A percentile compares a stretch with the other conserved stretches of the same genome.
phyloP scores from a whole-genome alignment of 2,797 vertebrate genomes.

The Gallinago nigripennis region DNA sequence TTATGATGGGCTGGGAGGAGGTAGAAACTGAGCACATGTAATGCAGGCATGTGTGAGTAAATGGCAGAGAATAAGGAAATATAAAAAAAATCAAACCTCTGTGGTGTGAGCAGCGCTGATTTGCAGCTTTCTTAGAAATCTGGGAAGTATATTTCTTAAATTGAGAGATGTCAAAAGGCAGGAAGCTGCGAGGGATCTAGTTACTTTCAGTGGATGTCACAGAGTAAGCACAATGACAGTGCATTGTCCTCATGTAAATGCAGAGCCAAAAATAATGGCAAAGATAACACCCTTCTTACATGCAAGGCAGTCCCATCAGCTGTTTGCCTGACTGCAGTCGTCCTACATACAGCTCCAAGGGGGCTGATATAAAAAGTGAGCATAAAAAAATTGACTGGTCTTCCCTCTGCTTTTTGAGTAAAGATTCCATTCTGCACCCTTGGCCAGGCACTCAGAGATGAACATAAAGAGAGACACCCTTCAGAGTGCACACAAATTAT shows the following conservation, averaged over 20 bases:
- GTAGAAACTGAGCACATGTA: not conserved
- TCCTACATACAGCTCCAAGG: not conserved
- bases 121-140: not conserved
- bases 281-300: not conserved
- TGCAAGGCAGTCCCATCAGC: not conserved
- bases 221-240: not conserved
- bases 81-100: not conserved
- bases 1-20: not conserved
- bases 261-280: not conserved
- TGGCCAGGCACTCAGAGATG: not conserved
- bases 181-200: not conserved
- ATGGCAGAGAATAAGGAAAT: not conserved
- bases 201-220: not conserved
- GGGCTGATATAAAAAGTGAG: not conserved
- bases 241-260: not conserved
- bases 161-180: not conserved
- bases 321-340: fast-evolving
- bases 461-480: not conserved
- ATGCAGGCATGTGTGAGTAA: not conserved
- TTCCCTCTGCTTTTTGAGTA: not conserved
- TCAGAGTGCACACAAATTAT: not conserved
- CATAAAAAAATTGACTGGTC: not conserved
- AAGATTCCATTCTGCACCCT: not conserved
- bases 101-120: not conserved
- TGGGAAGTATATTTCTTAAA: not conserved